Evolutionary conservation across 2,888 invertebrate genomes (phyloP).

Genomic region (Crossocerus cetratus): DNA sequence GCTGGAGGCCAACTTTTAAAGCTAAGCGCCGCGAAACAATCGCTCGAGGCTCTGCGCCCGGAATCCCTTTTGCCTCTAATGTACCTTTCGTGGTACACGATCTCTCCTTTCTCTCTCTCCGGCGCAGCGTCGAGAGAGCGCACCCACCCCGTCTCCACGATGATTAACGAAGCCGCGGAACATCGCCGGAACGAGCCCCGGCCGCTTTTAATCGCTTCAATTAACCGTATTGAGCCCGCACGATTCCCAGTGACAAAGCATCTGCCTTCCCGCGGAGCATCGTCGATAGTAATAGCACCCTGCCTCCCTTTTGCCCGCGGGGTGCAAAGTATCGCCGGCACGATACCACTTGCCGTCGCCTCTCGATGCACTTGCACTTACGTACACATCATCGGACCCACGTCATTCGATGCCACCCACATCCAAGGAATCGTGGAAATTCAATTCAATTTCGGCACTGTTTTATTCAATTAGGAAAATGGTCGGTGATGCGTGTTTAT

Average conservation of each 20-base stretch:
- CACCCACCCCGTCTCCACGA: slow-evolving; percentile 36
- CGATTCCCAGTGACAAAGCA: slow-evolving; percentile 30
- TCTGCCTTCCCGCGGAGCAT: background rate
- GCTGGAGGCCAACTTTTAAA: background rate
- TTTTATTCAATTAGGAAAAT: background rate
- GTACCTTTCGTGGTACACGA: slow-evolving; percentile 2
- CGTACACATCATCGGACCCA: too few species aligned
- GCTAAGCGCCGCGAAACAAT: background rate
- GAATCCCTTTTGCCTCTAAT: background rate
- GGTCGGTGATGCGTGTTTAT: background rate
- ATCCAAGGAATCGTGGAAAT: too few species aligned
- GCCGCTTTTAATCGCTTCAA: slow-evolving; percentile 62
- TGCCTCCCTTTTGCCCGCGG: background rate
- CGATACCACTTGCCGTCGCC: background rate
- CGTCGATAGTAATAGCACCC: slow-evolving; percentile 1
- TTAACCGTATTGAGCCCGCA: slow-evolving; percentile 48
- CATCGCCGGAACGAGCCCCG: slow-evolving; percentile 39
- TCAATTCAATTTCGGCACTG: background rate
- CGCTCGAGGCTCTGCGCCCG: background rate
- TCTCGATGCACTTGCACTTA: background rate
- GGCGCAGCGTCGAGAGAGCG: slow-evolving; percentile 3
- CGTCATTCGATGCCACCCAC: too few species aligned
- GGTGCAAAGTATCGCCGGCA: background rate
- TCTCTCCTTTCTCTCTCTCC: background rate
- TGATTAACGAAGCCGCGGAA: slow-evolving; percentile 54